Percentiles rank a stretch among this genome's conserved stretches.
Conservation (phyloP, 37 sponge, comb jelly and placozoan genomes). For the Geodia barretti region DNA sequence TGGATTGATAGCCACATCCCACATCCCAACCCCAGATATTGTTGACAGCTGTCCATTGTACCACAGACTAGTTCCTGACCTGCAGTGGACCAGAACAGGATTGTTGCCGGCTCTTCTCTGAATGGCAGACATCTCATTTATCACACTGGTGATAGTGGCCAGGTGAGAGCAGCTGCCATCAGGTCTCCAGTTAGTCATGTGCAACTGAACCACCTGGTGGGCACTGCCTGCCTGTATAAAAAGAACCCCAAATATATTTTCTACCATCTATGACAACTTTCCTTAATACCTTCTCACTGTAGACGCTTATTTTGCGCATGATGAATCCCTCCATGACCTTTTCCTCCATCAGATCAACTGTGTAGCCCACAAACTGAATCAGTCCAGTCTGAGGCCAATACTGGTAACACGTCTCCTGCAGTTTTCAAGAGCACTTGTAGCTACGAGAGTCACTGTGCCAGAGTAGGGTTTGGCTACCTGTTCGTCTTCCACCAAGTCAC, state of each 20-base stretch:
- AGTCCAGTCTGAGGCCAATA: constrained; percentile 74
- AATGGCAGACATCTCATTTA: constrained; percentile 71
- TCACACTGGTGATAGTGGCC: constrained; percentile 61
- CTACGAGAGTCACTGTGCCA: too few relatives aligned
- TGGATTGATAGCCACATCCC: too few relatives aligned
- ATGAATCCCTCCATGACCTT: constrained; percentile 33
- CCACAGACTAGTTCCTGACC: too few relatives aligned
- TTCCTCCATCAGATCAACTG: constrained; percentile 24
- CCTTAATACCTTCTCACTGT: constrained; percentile 21
- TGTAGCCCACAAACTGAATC: constrained; percentile 20
- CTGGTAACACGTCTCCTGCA: constrained; percentile 54
- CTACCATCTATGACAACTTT: too few relatives aligned
- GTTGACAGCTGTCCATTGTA: too few relatives aligned
- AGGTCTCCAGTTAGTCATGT: constrained; percentile 74
- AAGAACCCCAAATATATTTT: too few relatives aligned
- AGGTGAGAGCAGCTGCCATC: constrained; percentile 50
- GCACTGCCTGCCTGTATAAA: constrained; percentile 34
- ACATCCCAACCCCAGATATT: too few relatives aligned
- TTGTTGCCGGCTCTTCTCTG: constrained; percentile 77
- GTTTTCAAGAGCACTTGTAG: too few relatives aligned
- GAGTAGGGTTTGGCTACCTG: too few relatives aligned
- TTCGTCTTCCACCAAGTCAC: constrained; percentile 43
- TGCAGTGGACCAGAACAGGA: constrained; percentile 86
- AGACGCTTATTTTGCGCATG: constrained; percentile 7
- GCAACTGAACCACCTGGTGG: constrained; percentile 79